Base-by-base conservation (phyloP, 2,797 vertebrate species). In the Acomys russatus region DNA sequence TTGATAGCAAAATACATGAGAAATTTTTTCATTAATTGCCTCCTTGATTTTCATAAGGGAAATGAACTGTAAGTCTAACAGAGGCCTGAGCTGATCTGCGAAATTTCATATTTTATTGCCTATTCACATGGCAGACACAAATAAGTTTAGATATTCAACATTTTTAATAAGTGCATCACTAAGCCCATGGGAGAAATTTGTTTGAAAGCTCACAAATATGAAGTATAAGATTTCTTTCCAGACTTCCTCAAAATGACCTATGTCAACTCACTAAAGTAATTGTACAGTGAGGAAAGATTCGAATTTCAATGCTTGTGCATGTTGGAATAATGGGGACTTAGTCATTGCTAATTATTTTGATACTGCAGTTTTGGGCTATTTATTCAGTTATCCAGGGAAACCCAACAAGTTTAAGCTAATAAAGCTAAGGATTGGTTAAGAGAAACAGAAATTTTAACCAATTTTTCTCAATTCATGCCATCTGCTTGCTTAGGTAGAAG, bases 191-290 rank as follows among this genome's bases (percentile, higher is more conserved):
- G 35, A 92, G 8, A 25, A 93, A 92, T 22, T 90, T 63, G 1
- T 86, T 92, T 92, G 35, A 85, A 92, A 56, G 15, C 90, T 79
- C 25, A 66, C 10, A 79, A 56, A 11, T 80, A 18, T 51, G 71
- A 86, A 74, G 87, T 56, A 51, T 70, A 68, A 85, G 11, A 94
- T 94, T 90, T 80, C 38, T 94, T 92, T 4, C 14, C 44, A 76
- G 14, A 0, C 12, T 94, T 88, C 8, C 38, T 92, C 33, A 80
- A 85, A 89, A 80, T 0, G 38, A 66, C 12, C 0, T 91, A 14
- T 35, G 63, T 44, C 5, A 25, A 59, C 66, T 89, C 87, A 66
- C 9, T 18, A 64, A 93, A 90, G 9, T 92, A 73, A 95, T 10
- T 82, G 22, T 70, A 1, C 1, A n/a, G 25, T 71, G 6, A 3